These are phyloP conservation scores for Geococcyx californianus DNA, from an alignment of 2,113 vertebrate genomes.

Conservation along the genomic window DNA sequence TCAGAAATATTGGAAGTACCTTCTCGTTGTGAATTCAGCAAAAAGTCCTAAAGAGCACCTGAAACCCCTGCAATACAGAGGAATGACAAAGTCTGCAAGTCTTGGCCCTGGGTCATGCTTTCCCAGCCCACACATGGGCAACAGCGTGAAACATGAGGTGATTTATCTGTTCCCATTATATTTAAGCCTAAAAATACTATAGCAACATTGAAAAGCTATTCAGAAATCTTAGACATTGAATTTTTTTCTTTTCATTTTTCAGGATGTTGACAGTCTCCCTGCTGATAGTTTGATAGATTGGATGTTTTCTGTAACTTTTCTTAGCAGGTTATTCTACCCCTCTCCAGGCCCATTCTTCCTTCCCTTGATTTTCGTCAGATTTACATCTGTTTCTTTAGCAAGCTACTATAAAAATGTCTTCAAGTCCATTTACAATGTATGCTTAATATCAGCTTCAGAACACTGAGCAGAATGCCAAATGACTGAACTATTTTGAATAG, in stretches of 20 bases:
- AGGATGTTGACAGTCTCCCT: not conserved
- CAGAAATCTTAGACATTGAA: not conserved
- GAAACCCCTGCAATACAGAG: not conserved
- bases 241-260: not conserved
- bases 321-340: not conserved
- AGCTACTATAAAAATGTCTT: not conserved
- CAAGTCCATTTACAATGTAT: not conserved
- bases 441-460: not conserved
- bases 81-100: not conserved
- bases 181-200: slow-evolving; percentile 5
- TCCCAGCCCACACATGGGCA: not conserved
- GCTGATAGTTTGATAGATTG: slow-evolving; percentile 33
- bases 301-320: slow-evolving; percentile 48
- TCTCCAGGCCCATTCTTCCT: not conserved
- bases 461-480: not conserved
- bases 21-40: not conserved
- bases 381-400: slow-evolving; percentile 33
- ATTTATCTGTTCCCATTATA: slow-evolving; percentile 29
- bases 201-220: slow-evolving; percentile 2
- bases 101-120: not conserved
- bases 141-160: not conserved
- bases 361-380: slow-evolving; percentile 37
- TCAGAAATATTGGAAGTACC: not conserved
- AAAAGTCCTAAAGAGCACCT: not conserved
- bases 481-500: not conserved